Base-by-base conservation (phyloP, 2,113 vertebrate species). In the Nesoenas mayeri region DNA sequence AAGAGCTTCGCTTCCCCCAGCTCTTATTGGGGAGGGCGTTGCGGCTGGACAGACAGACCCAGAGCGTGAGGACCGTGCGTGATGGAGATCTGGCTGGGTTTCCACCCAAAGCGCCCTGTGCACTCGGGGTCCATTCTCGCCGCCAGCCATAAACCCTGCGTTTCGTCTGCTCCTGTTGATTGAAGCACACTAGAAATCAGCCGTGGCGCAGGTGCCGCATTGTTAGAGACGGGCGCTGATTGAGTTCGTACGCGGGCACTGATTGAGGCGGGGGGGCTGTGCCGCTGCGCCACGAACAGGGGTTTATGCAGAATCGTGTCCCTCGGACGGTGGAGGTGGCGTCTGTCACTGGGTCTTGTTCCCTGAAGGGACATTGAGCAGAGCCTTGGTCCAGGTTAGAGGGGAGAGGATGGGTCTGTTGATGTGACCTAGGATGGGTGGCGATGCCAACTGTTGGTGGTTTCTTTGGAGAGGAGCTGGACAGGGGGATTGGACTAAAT, bases 111-210 rank as follows among this genome's bases (percentile, higher is more conserved):
- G 44, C 8, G 44, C 44, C 44, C 44, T 9, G 44, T 47, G 44
- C 44, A 18, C 44, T 47, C 18, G 44, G 78, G 96, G 94, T 96
- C 95, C 85, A 90, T 95, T 96, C 85, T 93, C 92, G 87, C 81
- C 51, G 75, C 92, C 77, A 66, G 91, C 34, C 22, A 65, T 84
- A 93, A 95, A 74, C 79, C 86, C 71, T 4, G 90, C 38, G 75
- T 95, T 96, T 94, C 92, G 95, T 88, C 78, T 94, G 61, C 88
- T 95, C 71, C 84, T 92, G 95, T 97, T 98, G 98, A 98, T 98
- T 98, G 98, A 97, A 98, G 97, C 96, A 97, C 97, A 92, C 97
- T 98, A 97, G 97, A 98, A 98, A 98, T 98, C 98, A 98, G 97
- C 32, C 11, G 4, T 92, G 93, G 94, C 79, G 74, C 98, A 97